Base-by-base conservation (phyloP, 2,888 invertebrate species). In the Seira ritae region DNA sequence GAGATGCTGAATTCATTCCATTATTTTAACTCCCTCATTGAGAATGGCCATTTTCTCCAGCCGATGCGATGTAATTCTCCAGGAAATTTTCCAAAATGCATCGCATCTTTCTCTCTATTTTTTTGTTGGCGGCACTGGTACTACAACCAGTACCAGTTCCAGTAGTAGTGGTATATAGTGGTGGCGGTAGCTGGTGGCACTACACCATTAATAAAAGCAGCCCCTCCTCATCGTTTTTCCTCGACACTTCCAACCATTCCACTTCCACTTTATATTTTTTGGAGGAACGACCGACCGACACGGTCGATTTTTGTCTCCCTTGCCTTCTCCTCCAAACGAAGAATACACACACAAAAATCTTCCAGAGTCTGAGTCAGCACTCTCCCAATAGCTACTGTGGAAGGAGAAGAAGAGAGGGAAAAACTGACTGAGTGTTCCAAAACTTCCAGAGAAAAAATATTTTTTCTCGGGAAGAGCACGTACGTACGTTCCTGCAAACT, bases 231-330 rank as follows among this genome's bases (percentile, higher is more conserved):
- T 77, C 67, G 75, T 75, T 81, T 72, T 81, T 80, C 73, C 69
- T 68, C 62, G 55, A 55, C 55, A 55, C 42, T 55, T 69, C 55
- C 69, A 17, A 66, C 75, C 22, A 55, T 55, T 55, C 17, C 12
- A 55, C 17, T 12, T 42, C 17, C 22, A 22, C 50, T 71, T 42
- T 37, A 23, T 22, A 6, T 69, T 69, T 46, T 62, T n/a, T 62
- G 20, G 19, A 62, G 62, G 62, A 62, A 62, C 62, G 62, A 62
- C 19, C 62, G 24, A 71, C 68, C 77, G 76, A 72, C 83, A 83
- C 83, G 83, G 83, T 83, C 83, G 83, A 83, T 83, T 83, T 78
- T 66, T 83, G 79, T 84, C 77, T 84, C 81, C 75, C 79, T 71
- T 74, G 76, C 78, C 62, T 73, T 74, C 75, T 86, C 81, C 85